Evolutionary conservation across 2,113 vertebrate genomes (phyloP), one percentile per base, ranked within the genome.

Genomic region (Thymallus thymallus): DNA sequence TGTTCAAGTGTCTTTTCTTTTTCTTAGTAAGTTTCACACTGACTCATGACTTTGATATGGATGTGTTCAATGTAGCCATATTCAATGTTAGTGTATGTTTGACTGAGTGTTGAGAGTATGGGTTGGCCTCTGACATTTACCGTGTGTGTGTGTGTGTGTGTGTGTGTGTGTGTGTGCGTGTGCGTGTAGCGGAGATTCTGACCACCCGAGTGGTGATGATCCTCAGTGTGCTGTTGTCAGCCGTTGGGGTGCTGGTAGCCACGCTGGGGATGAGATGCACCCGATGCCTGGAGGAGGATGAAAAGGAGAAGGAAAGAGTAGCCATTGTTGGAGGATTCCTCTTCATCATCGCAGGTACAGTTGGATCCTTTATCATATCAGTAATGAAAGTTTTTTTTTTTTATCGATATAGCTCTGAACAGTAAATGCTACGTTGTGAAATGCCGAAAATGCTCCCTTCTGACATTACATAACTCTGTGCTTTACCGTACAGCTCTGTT

Each of bases 231-330:
- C 75, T 96, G 7, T 46, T 97, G 72, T 95, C 95, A 10, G 80
- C 91, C 1, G 51, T 95, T 0, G 96, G 86, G 0, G 35, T 93
- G 4, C 77, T 95, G n/a, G 81, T 95, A 68, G 88, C 95, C 68
- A 87, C 90, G 0, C 55, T 90, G 1, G 96, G 97, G 9, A 96
- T 99, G 95, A 95, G 97, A 63, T 98, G 95, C 82, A 96, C 97
- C 77, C 95, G 88, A 70, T 97, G 95, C 77, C 77, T 98, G 88
- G 95, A 96, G 1, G 92, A 89, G 0, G 91, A 91, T 10, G 73
- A 92, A 7, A 82, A 88, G 22, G 91, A 89, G 80, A 99, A 99
- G 84, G 89, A 91, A 74, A 70, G 80, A 6, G 91, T 93, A 83
- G 94, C 94, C 12, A 82, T 95, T 64, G 64, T 90, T 0, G 97